Percentiles rank a stretch among this genome's conserved stretches.
Conservation (phyloP, 35 echinoderm and acorn worm genomes). For the Eucidaris tribuloides region DNA sequence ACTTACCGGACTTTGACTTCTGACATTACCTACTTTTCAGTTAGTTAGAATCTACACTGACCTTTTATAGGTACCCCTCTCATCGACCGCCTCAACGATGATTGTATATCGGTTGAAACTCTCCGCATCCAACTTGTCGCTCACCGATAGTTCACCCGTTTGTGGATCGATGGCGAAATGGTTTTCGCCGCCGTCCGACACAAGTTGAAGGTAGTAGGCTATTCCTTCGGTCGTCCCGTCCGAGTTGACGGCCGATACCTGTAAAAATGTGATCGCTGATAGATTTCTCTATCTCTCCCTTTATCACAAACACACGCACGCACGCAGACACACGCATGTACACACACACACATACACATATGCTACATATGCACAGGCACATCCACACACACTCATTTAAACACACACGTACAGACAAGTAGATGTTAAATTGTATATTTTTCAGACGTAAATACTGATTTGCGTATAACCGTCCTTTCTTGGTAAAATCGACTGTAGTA, state of each 20-base stretch:
- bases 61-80: constrained; percentile 2
- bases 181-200: not conserved
- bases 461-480: too few relatives aligned
- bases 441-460: too few relatives aligned
- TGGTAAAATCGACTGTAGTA: too few relatives aligned
- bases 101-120: not conserved
- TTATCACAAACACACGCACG: not conserved
- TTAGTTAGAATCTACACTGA: too few relatives aligned
- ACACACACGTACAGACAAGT: too few relatives aligned
- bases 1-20: too few relatives aligned
- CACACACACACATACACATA: not conserved
- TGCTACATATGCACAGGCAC: too few relatives aligned
- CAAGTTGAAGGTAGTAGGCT: not conserved
- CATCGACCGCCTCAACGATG: not conserved
- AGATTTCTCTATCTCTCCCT: not conserved
- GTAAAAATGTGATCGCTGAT: not conserved
- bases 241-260: not conserved
- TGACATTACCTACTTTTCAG: too few relatives aligned
- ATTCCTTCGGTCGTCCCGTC: not conserved
- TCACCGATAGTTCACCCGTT: not conserved
- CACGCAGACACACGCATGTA: not conserved
- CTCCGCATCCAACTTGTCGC: not conserved
- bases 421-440: too few relatives aligned
- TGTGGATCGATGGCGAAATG: not conserved
- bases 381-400: too few relatives aligned